Evolutionary conservation across 2,113 vertebrate genomes (phyloP).

Genomic region (Neolamprologus hecqui): DNA sequence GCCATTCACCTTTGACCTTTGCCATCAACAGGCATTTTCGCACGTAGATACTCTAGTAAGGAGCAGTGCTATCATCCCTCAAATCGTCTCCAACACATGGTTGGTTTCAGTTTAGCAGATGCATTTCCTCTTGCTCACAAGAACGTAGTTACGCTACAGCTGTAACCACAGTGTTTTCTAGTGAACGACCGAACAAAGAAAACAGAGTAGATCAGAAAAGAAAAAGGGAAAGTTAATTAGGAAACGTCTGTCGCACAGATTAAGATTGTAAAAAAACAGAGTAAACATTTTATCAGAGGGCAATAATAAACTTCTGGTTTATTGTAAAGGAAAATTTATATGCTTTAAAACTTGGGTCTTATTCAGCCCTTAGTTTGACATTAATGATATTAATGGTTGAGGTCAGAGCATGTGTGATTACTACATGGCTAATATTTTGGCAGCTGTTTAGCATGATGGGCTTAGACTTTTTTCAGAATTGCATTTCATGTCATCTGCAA

Average conservation of each 20-base stretch:
- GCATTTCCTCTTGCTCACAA: background rate
- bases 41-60: background rate
- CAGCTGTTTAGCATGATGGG: background rate
- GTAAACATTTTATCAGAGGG: background rate
- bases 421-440: accelerated
- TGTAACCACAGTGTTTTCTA: background rate
- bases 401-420: background rate
- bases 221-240: background rate
- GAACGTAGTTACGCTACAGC: background rate
- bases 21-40: background rate
- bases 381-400: background rate
- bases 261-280: background rate
- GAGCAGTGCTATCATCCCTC: background rate
- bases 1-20: background rate
- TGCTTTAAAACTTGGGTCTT: background rate
- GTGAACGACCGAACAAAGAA: background rate
- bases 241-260: background rate
- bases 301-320: background rate
- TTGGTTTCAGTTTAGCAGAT: background rate
- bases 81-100: background rate
- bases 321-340: background rate
- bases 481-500: background rate
- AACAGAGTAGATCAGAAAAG: background rate
- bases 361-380: background rate
- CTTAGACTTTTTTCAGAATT: background rate